Conservation (phyloP, 1,140 invertebrate species). For the Calliopsis andreniformis region DNA sequence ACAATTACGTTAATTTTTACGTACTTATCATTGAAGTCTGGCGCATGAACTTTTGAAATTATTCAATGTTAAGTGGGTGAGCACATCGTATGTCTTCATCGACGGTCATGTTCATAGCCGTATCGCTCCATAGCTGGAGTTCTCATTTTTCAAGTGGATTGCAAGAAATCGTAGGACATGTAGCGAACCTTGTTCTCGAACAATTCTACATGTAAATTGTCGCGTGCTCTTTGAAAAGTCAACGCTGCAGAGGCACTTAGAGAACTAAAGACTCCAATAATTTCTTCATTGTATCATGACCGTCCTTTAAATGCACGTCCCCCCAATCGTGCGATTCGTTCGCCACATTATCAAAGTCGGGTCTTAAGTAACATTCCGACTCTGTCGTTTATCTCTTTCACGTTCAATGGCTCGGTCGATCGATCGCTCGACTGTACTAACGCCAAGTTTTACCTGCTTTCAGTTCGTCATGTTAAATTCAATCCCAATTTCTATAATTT, state of each 20-base stretch:
- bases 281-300: constrained; percentile 6
- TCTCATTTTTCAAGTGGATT: neutral
- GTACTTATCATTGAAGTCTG: constrained; percentile 15
- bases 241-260: constrained; percentile 19
- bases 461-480: no score
- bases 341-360: constrained; percentile 32
- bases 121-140: neutral
- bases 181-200: no score
- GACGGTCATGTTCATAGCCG: neutral
- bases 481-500: neutral
- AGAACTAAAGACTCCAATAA: neutral
- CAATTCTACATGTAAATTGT: neutral
- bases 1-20: constrained; percentile 17
- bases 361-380: constrained; percentile 26
- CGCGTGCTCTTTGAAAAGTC: neutral
- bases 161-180: neutral
- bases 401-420: neutral
- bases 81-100: constrained; percentile 21
- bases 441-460: no score
- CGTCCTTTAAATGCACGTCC: constrained; percentile 3
- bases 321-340: neutral
- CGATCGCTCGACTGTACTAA: no score
- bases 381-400: constrained; percentile 20
- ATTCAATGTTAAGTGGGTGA: constrained; percentile 24
- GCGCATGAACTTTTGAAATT: constrained; percentile 15